phyloP scores from a whole-genome alignment of 2,113 vertebrate species.

The Lophura nycthemera region DNA sequence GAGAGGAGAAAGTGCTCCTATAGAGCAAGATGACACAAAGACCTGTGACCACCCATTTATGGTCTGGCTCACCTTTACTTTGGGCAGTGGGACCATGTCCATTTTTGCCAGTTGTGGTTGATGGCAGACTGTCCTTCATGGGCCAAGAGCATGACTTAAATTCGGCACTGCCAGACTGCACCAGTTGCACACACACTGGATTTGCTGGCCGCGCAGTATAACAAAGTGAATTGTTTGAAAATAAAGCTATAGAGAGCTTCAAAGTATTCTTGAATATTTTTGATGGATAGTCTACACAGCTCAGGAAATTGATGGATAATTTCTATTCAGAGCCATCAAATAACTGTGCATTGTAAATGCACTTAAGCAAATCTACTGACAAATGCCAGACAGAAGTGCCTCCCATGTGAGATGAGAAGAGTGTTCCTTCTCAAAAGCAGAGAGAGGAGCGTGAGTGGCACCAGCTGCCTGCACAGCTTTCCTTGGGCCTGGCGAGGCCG shows the following conservation, averaged over 20 bases:
- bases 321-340: not conserved
- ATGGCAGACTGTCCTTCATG: not conserved
- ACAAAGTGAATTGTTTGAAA: not conserved
- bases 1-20: not conserved
- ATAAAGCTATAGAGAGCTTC: not conserved
- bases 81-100: not conserved
- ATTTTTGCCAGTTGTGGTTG: not conserved
- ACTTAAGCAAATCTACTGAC: not conserved
- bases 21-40: not conserved
- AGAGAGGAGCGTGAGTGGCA: not conserved
- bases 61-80: not conserved
- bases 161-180: not conserved
- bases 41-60: not conserved
- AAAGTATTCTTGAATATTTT: not conserved
- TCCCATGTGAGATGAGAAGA: not conserved
- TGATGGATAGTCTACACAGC: not conserved
- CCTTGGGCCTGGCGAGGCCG: not conserved
- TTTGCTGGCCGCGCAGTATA: not conserved
- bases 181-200: rapidly evolving
- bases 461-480: not conserved
- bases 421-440: not conserved
- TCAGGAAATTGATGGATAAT: not conserved
- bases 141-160: not conserved
- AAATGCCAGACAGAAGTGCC: not conserved
- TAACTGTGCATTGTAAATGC: not conserved